Evolutionary conservation across 2,888 invertebrate genomes (phyloP).

Genomic region (Cylloceria caligata): DNA sequence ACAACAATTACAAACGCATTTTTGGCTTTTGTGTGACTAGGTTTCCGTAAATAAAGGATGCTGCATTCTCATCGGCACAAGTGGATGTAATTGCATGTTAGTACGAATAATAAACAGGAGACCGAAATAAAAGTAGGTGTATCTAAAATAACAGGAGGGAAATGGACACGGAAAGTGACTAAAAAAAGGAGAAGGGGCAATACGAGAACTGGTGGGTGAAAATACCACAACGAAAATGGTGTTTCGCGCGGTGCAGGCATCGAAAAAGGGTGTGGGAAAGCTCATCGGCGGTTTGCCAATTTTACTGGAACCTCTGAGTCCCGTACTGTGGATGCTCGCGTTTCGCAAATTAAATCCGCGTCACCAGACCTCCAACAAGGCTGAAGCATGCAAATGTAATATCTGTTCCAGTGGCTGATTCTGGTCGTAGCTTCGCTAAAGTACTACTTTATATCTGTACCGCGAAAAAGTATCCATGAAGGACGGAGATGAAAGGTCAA

Average conservation of each 20-base stretch:
- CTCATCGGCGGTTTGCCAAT: conserved; percentile 67
- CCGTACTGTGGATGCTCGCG: conserved; percentile 29
- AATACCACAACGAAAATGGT: conserved; percentile 57
- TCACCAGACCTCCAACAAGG: conserved; percentile 53
- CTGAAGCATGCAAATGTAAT: conserved; percentile 54
- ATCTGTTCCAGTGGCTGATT: conserved; percentile 46
- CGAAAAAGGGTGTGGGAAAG: conserved; percentile 47
- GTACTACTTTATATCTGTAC: background rate
- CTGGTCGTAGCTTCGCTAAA: conserved; percentile 8
- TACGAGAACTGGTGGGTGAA: conserved; percentile 33
- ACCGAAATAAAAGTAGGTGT: conserved; percentile 10
- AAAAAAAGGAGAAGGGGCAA: conserved; percentile 16
- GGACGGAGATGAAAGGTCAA: conserved; percentile 38
- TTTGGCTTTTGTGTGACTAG: no score
- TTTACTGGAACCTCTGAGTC: conserved; percentile 54
- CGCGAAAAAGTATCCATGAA: background rate
- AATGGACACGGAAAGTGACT: conserved; percentile 35
- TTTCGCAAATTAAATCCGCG: conserved; percentile 64
- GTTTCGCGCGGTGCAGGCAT: conserved; percentile 32
- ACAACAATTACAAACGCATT: no score
- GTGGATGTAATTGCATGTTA: background rate
- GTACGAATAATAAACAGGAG: background rate
- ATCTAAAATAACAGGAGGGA: conserved; percentile 26
- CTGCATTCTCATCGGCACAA: no score
- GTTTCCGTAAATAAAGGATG: no score